phyloP scores from a whole-genome alignment of 2,888 invertebrate species.

The Cerceris ruficornis region DNA sequence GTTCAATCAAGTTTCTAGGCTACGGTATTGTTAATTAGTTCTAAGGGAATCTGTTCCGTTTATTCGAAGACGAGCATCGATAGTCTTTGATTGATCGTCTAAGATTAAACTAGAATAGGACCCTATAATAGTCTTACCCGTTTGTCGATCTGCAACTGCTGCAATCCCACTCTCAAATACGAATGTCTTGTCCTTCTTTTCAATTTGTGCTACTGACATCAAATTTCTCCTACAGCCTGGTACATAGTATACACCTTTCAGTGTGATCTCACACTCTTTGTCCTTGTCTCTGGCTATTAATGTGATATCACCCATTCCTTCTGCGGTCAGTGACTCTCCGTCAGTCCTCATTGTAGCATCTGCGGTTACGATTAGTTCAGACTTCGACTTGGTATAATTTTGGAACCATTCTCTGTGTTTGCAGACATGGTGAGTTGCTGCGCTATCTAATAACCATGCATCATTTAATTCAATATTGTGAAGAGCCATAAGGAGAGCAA shows the following conservation, averaged over 20 bases:
- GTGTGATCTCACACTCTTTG: not conserved
- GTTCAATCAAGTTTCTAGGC: no score
- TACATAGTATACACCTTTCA: constrained; percentile 1
- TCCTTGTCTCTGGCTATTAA: not conserved
- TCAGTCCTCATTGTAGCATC: not conserved
- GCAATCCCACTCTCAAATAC: not conserved
- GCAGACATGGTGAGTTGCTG: constrained; percentile 21
- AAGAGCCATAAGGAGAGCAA: not conserved
- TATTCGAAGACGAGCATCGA: no score
- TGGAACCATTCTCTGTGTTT: constrained; percentile 10
- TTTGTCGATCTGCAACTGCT: not conserved
- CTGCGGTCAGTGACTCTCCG: constrained; percentile 1
- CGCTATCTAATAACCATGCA: constrained; percentile 18
- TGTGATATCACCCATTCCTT: constrained; percentile 11
- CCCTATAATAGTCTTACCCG: not conserved
- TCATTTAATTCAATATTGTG: not conserved
- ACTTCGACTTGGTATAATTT: constrained; percentile 4
- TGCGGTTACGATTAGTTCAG: constrained; percentile 10
- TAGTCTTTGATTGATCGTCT: no score
- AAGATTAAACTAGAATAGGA: no score
- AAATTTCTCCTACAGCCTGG: constrained; percentile 1
- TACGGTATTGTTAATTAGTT: no score
- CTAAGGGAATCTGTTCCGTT: no score
- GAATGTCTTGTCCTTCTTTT: not conserved
- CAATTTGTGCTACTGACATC: constrained; percentile 8